Evolutionary conservation across 2,888 invertebrate species (phyloP), one percentile per base, ranked within the genome.

Genomic region (Tridacna gigas): DNA sequence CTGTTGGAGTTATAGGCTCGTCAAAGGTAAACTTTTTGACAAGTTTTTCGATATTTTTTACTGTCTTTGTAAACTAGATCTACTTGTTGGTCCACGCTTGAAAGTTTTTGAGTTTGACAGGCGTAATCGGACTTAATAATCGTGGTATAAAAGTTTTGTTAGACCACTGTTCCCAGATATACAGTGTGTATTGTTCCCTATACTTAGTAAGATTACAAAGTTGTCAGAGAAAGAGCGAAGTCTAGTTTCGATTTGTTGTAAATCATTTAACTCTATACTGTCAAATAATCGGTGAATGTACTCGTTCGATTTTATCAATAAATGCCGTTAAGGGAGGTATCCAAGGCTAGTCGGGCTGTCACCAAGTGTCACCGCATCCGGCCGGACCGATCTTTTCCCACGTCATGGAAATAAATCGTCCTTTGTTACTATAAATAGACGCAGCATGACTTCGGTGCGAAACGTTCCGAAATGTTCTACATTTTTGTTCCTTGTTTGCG

Each of bases 281-380:
- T 22, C 15, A 22, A 11, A 22, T 22, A 22, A n/a, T 22, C 25
- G 61, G n/a, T 1, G 18, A n/a, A 15, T 22, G 3, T 4, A 37
- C 2, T 37, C 37, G 37, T 37, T 37, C 2, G 37, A 37, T 37
- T 37, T 37, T 37, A 37, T 37, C 37, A 37, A 7, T 37, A 7
- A 37, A 37, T 37, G 3, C 37, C 7, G 37, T 37, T 37, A 37
- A 37, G 9, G 56, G 56, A 1, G 56, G 2, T 56, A 56, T 56
- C 20, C 20, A 20, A 3, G 56, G 69, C 15, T 18, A n/a, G 20
- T 45, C 47, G 45, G 45, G 69, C 45, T 69, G 69, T 69, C 69
- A 69, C 69, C 37, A 45, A 25, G 18, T 69, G 69, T 69, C 69
- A 69, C 69, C 69, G 69, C 22, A 69, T 69, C 69, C 69, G 69